These are phyloP conservation scores for Microctonus hyperodae DNA, from an alignment of 2,888 invertebrate genomes.

Conservation along the genomic window DNA sequence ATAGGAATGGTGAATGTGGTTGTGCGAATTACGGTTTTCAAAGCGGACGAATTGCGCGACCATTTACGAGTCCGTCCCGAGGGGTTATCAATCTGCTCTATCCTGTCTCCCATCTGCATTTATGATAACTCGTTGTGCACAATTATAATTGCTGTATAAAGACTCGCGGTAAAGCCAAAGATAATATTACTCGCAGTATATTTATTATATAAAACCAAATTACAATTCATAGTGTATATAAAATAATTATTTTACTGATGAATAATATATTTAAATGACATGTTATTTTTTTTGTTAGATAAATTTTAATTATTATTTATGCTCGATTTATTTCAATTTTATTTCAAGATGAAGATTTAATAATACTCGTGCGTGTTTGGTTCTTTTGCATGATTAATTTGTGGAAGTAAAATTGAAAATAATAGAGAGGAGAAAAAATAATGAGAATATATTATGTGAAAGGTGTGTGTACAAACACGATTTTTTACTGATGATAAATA, in stretches of 20 bases:
- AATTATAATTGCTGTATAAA: not conserved
- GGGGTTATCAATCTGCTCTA: slow-evolving; percentile 45
- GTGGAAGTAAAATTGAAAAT: not conserved
- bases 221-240: too few species aligned
- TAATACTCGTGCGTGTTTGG: too few species aligned
- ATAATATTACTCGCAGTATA: not conserved
- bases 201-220: too few species aligned
- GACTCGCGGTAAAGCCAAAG: not conserved
- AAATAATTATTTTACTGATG: too few species aligned
- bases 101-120: not conserved
- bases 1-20: slow-evolving; percentile 22
- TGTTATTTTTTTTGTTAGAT: too few species aligned
- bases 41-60: slow-evolving; percentile 44
- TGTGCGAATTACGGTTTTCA: slow-evolving; percentile 51
- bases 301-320: too few species aligned
- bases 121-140: not conserved
- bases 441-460: not conserved
- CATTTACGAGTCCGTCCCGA: slow-evolving; percentile 41
- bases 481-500: not conserved
- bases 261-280: too few species aligned
- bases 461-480: not conserved
- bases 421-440: not conserved
- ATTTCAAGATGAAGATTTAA: too few species aligned
- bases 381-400: too few species aligned
- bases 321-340: too few species aligned